Evolutionary conservation across 2,113 vertebrate species (phyloP).

Genomic region (Lycocorax pyrrhopterus): DNA sequence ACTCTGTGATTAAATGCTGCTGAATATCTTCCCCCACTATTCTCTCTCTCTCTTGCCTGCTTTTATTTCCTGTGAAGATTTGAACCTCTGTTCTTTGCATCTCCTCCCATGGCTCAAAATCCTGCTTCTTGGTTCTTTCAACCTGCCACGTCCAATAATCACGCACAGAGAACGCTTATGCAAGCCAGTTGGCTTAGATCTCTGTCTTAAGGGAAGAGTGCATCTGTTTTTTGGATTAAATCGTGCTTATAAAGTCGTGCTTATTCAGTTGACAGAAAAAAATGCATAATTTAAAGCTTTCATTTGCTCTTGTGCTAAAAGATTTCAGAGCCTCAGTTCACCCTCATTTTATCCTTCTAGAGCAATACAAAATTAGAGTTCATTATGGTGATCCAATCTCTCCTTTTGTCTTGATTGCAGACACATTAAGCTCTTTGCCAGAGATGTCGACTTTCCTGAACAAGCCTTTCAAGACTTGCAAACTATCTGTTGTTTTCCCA

Average conservation of each 20-base stretch:
- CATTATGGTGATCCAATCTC: constrained; percentile 37
- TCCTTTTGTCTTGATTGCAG: constrained; percentile 45
- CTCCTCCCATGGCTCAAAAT: constrained; percentile 43
- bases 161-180: background rate
- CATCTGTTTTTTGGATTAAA: constrained; percentile 75
- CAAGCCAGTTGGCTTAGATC: constrained; percentile 68
- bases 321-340: constrained; percentile 62
- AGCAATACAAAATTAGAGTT: constrained; percentile 54
- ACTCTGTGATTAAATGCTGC: background rate
- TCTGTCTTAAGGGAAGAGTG: constrained; percentile 62
- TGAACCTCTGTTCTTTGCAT: constrained; percentile 62
- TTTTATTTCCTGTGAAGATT: constrained; percentile 55
- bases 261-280: constrained; percentile 67
- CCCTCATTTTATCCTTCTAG: constrained; percentile 50
- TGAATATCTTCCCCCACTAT: background rate
- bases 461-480: constrained; percentile 24
- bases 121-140: constrained; percentile 62
- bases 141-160: constrained; percentile 67
- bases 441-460: constrained; percentile 24
- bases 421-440: constrained; percentile 37
- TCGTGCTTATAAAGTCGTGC: constrained; percentile 64
- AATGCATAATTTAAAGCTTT: constrained; percentile 68
- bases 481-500: constrained; percentile 38
- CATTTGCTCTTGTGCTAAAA: constrained; percentile 64
- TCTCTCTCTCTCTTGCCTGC: background rate